Evolutionary conservation across 2,888 invertebrate species (phyloP).

Genomic region (Cantharis flavilabris): DNA sequence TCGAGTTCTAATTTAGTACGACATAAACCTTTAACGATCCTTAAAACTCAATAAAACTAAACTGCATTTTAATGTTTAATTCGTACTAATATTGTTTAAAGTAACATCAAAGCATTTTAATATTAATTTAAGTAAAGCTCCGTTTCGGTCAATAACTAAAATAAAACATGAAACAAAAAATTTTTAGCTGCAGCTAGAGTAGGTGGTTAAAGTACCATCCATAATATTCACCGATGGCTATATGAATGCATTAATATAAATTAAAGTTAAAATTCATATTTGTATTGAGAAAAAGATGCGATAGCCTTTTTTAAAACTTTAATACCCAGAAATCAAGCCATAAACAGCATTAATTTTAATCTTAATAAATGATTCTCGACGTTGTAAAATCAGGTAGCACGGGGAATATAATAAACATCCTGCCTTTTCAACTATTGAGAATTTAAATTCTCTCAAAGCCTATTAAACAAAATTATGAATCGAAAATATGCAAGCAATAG

Average conservation of each 20-base stretch:
- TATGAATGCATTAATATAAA: conserved; percentile 5
- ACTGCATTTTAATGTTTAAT: conserved; percentile 14
- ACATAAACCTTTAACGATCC: conserved; percentile 25
- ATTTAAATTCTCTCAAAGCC: conserved; percentile 16
- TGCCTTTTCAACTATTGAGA: conserved; percentile 25
- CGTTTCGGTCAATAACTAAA: not conserved
- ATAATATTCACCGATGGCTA: not conserved
- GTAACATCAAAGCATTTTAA: conserved; percentile 13
- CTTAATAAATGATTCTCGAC: conserved; percentile 39
- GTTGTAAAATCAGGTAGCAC: conserved; percentile 28
- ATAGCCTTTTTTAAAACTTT: conserved; percentile 10
- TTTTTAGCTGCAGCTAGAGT: not conserved
- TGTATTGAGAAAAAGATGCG: conserved; percentile 9
- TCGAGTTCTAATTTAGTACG: conserved; percentile 25
- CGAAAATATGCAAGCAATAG: not conserved
- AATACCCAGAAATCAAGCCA: conserved; percentile 20
- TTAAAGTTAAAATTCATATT: conserved; percentile 14
- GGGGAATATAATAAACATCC: conserved; percentile 30
- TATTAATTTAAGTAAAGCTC: not conserved
- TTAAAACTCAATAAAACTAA: conserved; percentile 17
- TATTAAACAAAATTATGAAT: not conserved
- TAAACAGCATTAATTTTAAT: conserved; percentile 31
- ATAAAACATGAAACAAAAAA: not conserved
- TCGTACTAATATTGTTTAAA: conserved; percentile 6
- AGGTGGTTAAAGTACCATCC: not conserved